These are phyloP conservation scores for Melierax canorus DNA, from an alignment of 2,113 vertebrate species.

Conservation along the genomic window DNA sequence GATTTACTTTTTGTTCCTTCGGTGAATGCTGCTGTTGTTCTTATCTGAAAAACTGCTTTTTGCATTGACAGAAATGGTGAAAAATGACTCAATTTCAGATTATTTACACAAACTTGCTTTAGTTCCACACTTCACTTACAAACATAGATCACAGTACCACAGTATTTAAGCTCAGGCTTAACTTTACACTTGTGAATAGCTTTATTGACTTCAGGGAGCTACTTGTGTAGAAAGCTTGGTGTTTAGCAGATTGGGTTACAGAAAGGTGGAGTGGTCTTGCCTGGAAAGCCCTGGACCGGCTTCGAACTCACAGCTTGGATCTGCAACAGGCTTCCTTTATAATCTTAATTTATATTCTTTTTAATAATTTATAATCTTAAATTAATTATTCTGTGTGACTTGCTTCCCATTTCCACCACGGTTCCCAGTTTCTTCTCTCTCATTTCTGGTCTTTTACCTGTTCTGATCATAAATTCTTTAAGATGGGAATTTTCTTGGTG, in stretches of 20 bases:
- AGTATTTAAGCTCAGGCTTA: slow-evolving; percentile 20
- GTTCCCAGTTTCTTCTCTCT: background rate
- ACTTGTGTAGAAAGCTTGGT: background rate
- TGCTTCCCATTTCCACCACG: background rate
- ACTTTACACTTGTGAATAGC: slow-evolving; percentile 28
- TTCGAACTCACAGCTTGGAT: background rate
- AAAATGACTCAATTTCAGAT: slow-evolving; percentile 23
- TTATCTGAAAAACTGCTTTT: slow-evolving; percentile 19
- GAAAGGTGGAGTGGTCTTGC: background rate
- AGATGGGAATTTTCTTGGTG: background rate
- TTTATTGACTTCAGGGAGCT: slow-evolving; percentile 36
- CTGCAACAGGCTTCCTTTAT: background rate
- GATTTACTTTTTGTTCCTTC: slow-evolving; percentile 21
- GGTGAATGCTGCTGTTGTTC: slow-evolving; percentile 13
- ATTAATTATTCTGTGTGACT: background rate
- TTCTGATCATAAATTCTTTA: background rate
- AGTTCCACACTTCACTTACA: background rate
- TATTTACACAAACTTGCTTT: slow-evolving; percentile 32
- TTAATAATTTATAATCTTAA: background rate
- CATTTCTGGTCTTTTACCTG: background rate
- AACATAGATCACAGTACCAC: background rate
- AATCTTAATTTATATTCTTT: too few species aligned
- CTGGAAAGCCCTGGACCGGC: background rate
- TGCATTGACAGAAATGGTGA: slow-evolving; percentile 29
- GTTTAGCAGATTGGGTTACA: background rate